phyloP scores from a whole-genome alignment of 2,888 invertebrate species.

The Acanthacorydalis orientalis region DNA sequence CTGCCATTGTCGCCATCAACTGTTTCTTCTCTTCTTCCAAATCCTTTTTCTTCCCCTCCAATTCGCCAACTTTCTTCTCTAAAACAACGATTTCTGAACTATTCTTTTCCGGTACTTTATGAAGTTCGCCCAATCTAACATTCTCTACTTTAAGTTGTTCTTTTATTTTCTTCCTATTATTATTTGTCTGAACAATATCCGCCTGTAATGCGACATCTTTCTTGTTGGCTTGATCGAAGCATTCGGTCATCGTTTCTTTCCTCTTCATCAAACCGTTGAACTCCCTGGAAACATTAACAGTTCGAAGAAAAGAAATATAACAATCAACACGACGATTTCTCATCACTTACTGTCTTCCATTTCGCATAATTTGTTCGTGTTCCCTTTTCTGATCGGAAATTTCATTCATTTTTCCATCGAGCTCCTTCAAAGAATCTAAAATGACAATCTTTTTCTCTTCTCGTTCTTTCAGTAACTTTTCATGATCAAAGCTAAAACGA shows the following conservation, averaged over 20 bases:
- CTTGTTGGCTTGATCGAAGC: constrained; percentile 44
- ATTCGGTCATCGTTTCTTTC: constrained; percentile 40
- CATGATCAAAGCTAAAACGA: constrained; percentile 34
- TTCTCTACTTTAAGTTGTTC: constrained; percentile 46
- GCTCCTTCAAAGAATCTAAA: constrained; percentile 39
- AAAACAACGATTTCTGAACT: constrained; percentile 43
- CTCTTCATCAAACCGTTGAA: constrained; percentile 36
- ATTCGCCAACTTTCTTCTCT: constrained; percentile 34
- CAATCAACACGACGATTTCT: background rate
- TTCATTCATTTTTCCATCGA: constrained; percentile 35
- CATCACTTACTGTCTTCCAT: constrained; percentile 31
- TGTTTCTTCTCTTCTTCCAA: constrained; percentile 38
- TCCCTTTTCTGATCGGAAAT: constrained; percentile 29
- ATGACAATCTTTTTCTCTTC: constrained; percentile 38
- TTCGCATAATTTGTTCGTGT: constrained; percentile 28
- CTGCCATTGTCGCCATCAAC: constrained; percentile 43
- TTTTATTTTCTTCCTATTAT: constrained; percentile 57
- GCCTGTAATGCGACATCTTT: constrained; percentile 47
- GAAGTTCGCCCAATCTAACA: constrained; percentile 46
- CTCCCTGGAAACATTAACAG: constrained; percentile 26
- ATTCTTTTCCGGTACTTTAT: constrained; percentile 56
- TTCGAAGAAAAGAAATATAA: background rate
- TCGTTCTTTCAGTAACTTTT: constrained; percentile 34
- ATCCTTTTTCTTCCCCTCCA: constrained; percentile 35
- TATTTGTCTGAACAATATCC: constrained; percentile 49